A percentile compares a stretch with the other conserved stretches of the same genome.
phyloP scores from a whole-genome alignment of 2,113 vertebrate genomes.

The Corythornis cristatus region DNA sequence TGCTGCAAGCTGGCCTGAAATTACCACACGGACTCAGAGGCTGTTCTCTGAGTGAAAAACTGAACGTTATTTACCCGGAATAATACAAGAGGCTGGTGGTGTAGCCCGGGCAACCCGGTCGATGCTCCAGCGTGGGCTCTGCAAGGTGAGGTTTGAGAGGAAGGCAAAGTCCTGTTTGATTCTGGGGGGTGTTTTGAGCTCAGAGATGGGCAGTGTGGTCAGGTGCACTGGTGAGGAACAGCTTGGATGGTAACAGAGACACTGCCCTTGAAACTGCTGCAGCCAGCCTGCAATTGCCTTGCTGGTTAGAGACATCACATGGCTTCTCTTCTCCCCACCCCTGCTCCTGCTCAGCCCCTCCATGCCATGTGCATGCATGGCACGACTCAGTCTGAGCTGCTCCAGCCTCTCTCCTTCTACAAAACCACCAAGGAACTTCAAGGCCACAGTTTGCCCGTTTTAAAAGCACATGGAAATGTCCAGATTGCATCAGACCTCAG shows the following conservation, averaged over 20 bases:
- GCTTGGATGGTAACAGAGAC: neutral
- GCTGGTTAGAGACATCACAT: neutral
- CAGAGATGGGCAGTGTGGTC: fast-evolving
- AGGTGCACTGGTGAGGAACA: fast-evolving
- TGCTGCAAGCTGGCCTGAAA: neutral
- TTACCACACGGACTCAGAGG: neutral
- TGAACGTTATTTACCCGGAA: neutral
- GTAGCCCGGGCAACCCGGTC: neutral
- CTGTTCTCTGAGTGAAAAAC: neutral
- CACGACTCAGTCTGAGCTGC: neutral
- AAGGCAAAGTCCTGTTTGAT: neutral
- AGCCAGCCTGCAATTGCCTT: neutral
- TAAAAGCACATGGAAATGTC: fast-evolving
- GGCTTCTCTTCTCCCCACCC: neutral
- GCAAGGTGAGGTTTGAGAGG: neutral
- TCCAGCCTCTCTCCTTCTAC: neutral
- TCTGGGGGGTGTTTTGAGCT: neutral
- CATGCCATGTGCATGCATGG: fast-evolving
- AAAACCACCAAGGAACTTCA: fast-evolving
- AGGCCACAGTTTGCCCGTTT: neutral
- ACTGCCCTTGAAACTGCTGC: neutral
- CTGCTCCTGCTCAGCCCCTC: neutral
- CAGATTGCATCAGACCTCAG: neutral
- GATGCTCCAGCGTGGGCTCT: neutral
- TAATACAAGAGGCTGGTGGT: neutral